Percentiles rank a stretch among this genome's conserved stretches.
phyloP scores from a whole-genome alignment of 2,888 invertebrate species.

The Danaus chrysippus region DNA sequence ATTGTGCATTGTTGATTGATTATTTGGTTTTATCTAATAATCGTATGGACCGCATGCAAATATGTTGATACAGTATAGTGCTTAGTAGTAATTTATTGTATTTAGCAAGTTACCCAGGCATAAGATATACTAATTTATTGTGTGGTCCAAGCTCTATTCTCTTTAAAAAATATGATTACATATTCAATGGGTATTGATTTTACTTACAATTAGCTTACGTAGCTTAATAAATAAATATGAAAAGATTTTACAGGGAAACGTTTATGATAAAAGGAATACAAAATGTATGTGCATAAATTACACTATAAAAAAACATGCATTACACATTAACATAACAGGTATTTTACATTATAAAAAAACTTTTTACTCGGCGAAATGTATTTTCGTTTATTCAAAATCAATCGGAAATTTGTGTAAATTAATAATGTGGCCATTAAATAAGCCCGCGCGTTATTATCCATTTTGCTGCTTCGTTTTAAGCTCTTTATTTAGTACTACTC shows the following conservation, averaged over 20 bases:
- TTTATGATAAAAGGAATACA: too few relatives aligned
- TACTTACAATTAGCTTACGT: too few relatives aligned
- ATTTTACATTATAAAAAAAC: conserved; percentile 10
- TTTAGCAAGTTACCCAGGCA: conserved; percentile 27
- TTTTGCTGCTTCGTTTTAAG: conserved; percentile 33
- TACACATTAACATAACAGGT: conserved; percentile 7
- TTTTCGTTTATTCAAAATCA: conserved; percentile 31
- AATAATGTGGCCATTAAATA: conserved; percentile 31
- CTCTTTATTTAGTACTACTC: conserved; percentile 33
- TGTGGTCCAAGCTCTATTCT: conserved; percentile 17
- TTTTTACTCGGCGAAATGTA: conserved; percentile 18
- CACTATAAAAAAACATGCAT: not conserved
- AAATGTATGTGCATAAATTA: not conserved
- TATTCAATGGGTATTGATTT: too few relatives aligned
- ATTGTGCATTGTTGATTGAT: conserved; percentile 15
- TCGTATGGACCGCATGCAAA: conserved; percentile 25
- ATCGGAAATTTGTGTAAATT: conserved; percentile 31
- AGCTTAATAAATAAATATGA: too few relatives aligned
- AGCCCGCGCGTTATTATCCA: conserved; percentile 34
- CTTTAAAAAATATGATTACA: not conserved
- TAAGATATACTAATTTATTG: conserved; percentile 25
- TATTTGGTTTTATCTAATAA: conserved; percentile 26
- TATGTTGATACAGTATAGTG: conserved; percentile 28
- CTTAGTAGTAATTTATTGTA: conserved; percentile 34
- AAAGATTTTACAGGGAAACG: too few relatives aligned